Percentiles rank a stretch among this genome's conserved stretches.
Conservation (phyloP, 2,888 invertebrate species). For the Clepsis dumicolana region DNA sequence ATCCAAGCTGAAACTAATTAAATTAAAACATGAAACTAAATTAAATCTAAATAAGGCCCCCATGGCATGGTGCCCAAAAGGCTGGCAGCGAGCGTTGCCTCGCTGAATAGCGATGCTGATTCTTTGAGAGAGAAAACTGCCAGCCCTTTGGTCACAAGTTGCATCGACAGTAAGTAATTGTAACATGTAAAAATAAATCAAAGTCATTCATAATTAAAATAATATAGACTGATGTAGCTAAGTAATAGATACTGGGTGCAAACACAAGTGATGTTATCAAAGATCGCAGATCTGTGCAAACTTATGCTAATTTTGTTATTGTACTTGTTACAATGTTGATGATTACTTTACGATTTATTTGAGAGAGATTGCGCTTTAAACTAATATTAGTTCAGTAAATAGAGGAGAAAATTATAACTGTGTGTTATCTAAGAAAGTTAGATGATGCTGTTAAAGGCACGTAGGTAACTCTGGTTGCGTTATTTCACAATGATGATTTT, state of each 20-base stretch:
- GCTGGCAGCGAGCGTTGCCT: too few species aligned
- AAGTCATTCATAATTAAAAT: neutral
- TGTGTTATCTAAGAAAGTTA: conserved; percentile 38
- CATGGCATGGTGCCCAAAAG: too few species aligned
- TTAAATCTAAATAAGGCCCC: too few species aligned
- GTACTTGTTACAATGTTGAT: conserved; percentile 40
- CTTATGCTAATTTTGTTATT: conserved; percentile 41
- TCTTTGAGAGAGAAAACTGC: too few species aligned
- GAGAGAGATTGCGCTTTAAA: conserved; percentile 18
- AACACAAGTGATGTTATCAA: conserved; percentile 22
- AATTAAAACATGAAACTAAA: too few species aligned
- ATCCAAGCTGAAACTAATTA: too few species aligned
- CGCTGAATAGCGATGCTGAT: too few species aligned
- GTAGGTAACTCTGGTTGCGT: neutral
- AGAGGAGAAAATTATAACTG: conserved; percentile 33
- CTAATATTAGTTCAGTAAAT: conserved; percentile 33
- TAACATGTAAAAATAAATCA: conserved; percentile 1
- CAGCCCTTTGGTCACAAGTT: too few species aligned
- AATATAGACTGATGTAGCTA: conserved; percentile 8
- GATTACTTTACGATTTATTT: conserved; percentile 37
- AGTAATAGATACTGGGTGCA: conserved; percentile 20
- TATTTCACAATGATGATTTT: conserved; percentile 2
- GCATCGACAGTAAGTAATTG: too few species aligned
- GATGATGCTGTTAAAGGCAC: neutral
- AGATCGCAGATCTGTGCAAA: conserved; percentile 33